These are phyloP conservation scores for Siphonodentalium dalli DNA, from an alignment of 2,888 invertebrate genomes.

Conservation along the genomic window DNA sequence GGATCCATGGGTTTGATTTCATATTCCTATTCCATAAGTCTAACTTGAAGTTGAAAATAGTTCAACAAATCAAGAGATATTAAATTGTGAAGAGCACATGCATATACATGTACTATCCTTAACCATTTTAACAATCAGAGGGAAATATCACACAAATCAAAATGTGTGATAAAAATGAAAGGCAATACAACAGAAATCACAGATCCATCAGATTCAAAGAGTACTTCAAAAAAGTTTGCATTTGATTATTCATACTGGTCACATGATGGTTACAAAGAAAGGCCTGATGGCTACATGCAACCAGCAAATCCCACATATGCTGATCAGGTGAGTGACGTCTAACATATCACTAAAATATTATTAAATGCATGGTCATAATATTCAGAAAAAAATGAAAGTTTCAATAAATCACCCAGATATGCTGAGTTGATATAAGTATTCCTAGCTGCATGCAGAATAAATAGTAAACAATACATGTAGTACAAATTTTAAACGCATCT, in stretches of 20 bases:
- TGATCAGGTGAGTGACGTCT: slow-evolving; percentile 55
- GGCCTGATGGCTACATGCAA: slow-evolving; percentile 50
- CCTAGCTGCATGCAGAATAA: too few species aligned
- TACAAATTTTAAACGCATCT: too few species aligned
- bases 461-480: too few species aligned
- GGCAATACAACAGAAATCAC: slow-evolving; percentile 53
- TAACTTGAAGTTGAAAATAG: too few species aligned
- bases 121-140: slow-evolving; percentile 50
- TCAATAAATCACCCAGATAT: too few species aligned
- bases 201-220: slow-evolving; percentile 49
- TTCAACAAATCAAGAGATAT: too few species aligned
- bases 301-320: slow-evolving; percentile 50
- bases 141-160: slow-evolving; percentile 52
- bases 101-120: slow-evolving; percentile 25
- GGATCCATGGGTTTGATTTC: too few species aligned
- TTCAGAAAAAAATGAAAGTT: not conserved
- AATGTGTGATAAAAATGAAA: slow-evolving; percentile 55
- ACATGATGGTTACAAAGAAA: slow-evolving; percentile 56
- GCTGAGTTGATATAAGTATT: too few species aligned
- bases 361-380: not conserved
- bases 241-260: slow-evolving; percentile 64
- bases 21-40: too few species aligned
- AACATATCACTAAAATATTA: not conserved
- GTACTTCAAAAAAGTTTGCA: slow-evolving; percentile 49
- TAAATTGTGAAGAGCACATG: too few species aligned